Conservation (phyloP, 2,113 vertebrate species). For the Pyrgilauda ruficollis region DNA sequence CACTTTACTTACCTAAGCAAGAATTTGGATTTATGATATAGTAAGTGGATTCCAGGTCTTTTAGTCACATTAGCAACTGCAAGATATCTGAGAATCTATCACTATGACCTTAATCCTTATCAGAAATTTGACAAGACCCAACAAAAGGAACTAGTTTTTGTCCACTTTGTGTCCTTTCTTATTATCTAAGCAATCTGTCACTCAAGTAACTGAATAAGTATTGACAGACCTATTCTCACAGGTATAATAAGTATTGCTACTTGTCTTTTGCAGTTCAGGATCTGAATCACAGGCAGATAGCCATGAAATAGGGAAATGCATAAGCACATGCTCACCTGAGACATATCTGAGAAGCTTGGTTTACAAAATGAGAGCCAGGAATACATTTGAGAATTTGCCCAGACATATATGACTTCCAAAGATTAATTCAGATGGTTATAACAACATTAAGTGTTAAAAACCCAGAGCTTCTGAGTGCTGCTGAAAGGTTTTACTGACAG, state of each 20-base stretch:
- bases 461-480: background rate
- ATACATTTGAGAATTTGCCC: background rate
- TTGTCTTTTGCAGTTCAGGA: background rate
- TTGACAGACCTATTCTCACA: background rate
- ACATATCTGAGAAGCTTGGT: background rate
- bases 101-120: background rate
- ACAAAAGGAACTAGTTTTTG: background rate
- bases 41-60: background rate
- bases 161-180: background rate
- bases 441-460: background rate
- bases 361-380: background rate
- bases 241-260: background rate
- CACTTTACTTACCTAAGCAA: background rate
- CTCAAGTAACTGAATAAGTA: background rate
- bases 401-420: background rate
- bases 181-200: background rate
- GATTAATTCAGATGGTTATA: background rate
- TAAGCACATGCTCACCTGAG: background rate
- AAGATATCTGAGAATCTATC: background rate
- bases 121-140: background rate
- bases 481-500: background rate
- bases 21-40: background rate
- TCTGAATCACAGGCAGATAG: background rate
- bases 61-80: background rate
- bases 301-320: background rate